These are phyloP conservation scores for Diadophis punctatus DNA, from an alignment of 2,113 vertebrate species.

Conservation along the genomic window DNA sequence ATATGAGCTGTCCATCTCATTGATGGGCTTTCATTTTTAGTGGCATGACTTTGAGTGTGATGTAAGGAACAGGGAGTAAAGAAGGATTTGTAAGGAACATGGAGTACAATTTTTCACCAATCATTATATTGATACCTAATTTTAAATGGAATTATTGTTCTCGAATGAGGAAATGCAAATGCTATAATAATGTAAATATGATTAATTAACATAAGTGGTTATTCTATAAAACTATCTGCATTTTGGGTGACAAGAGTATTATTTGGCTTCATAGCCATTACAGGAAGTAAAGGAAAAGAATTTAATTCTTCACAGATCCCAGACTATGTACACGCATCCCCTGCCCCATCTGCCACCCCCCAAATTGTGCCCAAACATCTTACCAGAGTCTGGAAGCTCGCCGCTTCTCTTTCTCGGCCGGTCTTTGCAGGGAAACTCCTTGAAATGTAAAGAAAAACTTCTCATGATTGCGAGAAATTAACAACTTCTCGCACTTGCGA, in stretches of 20 bases:
- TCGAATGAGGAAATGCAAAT: neutral
- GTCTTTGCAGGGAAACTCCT: too few relatives aligned
- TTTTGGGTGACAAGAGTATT: neutral
- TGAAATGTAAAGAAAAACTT: too few relatives aligned
- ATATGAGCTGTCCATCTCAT: neutral
- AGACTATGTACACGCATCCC: too few relatives aligned
- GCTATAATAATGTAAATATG: neutral
- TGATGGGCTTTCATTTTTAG: neutral
- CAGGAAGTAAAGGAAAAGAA: neutral
- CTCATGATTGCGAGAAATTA: too few relatives aligned
- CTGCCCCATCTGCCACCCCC: too few relatives aligned
- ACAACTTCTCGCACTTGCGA: too few relatives aligned
- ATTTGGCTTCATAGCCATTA: neutral
- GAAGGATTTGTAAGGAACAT: neutral
- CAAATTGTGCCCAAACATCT: too few relatives aligned
- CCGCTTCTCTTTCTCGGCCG: too few relatives aligned
- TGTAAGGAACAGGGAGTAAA: neutral
- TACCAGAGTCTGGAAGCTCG: too few relatives aligned
- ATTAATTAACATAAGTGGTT: neutral
- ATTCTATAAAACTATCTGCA: neutral
- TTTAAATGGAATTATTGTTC: neutral
- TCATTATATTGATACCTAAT: neutral
- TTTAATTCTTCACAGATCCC: neutral
- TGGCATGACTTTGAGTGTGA: neutral
- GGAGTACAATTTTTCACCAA: neutral